These are phyloP conservation scores for Brachionus angularis DNA, from an alignment of 1,140 invertebrate species.

Conservation along the genomic window DNA sequence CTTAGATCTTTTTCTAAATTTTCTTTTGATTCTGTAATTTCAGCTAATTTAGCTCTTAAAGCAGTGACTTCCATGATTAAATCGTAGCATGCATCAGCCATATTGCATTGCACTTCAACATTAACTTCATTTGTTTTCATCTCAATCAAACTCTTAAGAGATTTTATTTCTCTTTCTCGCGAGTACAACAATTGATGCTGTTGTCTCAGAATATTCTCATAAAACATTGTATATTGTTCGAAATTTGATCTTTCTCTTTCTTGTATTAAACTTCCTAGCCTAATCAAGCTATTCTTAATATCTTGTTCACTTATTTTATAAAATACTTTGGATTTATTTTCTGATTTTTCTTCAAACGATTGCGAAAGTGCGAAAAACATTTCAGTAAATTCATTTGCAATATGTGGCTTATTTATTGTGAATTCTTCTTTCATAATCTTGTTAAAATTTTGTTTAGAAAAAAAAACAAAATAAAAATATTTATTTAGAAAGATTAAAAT, in stretches of 20 bases:
- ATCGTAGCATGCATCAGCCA: conserved; percentile 52
- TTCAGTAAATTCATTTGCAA: conserved; percentile 53
- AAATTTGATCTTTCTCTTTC: conserved; percentile 53
- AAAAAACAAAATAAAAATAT: not conserved
- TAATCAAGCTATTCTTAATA: conserved; percentile 49
- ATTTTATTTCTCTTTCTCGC: conserved; percentile 50
- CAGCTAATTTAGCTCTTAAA: conserved; percentile 52
- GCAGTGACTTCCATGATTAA: conserved; percentile 56
- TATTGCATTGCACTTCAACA: conserved; percentile 55
- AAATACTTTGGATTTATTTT: conserved; percentile 44
- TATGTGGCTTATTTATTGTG: conserved; percentile 52
- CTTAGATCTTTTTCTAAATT: conserved; percentile 52
- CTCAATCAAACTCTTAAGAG: conserved; percentile 50
- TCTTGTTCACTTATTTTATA: conserved; percentile 48
- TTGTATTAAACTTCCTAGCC: conserved; percentile 51
- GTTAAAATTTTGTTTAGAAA: not conserved
- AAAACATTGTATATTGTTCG: conserved; percentile 57
- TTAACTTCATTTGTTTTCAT: conserved; percentile 47
- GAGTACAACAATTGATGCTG: conserved; percentile 55
- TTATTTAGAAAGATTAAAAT: conserved; percentile 44
- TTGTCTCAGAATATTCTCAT: conserved; percentile 54
- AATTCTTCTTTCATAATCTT: conserved; percentile 58
- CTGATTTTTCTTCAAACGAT: conserved; percentile 47
- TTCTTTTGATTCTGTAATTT: conserved; percentile 52
- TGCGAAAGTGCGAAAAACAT: conserved; percentile 48